Base-by-base conservation (phyloP, 2,113 vertebrate genomes). In the Paedocypris sp. region DNA sequence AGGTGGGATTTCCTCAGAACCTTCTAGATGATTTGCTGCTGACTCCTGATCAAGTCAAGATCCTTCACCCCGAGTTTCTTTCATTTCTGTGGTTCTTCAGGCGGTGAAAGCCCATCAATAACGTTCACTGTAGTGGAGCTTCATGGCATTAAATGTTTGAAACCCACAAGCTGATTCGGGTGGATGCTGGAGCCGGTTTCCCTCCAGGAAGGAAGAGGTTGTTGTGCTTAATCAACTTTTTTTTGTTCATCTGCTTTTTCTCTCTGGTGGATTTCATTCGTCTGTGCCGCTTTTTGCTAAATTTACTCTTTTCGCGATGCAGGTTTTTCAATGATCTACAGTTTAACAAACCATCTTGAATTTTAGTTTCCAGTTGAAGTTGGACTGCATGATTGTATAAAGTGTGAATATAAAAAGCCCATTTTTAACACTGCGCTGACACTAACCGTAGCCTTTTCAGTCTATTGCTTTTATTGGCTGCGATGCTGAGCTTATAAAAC, bases 61-160 rank as follows among this genome's bases (percentile, higher is more conserved):
- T 68, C 57, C 71, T 73, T 74, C 69, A 67, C 59, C 13, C 28
- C 56, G 69, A 25, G 15, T 54, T 61, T 38, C 46, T 23, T 72
- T 75, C 74, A 79, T 72, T 77, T 64, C 73, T 71, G 54, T 23
- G 42, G 38, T 39, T 58, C 71, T 63, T 19, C 36, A 66, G 25
- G 61, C 10, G 19, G 67, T 61, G 64, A 61, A 76, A 69, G 65
- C 76, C 66, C 64, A 70, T 73, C 70, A 57, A 62, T 66, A 71
- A 68, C 31, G 62, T 22, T 6, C 38, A 52, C 51, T 68, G 66
- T 45, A 73, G 64, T 56, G 70, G 72, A 75, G 67, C 59, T 67
- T 71, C 71, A 73, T 51, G 65, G 60, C 67, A 72, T 77, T 69
- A 74, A 48, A 60, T 32, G 4, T 48, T 47, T 35, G 15, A 35